These are phyloP conservation scores for Pandion haliaetus DNA, from an alignment of 2,113 vertebrate genomes.

Conservation along the genomic window DNA sequence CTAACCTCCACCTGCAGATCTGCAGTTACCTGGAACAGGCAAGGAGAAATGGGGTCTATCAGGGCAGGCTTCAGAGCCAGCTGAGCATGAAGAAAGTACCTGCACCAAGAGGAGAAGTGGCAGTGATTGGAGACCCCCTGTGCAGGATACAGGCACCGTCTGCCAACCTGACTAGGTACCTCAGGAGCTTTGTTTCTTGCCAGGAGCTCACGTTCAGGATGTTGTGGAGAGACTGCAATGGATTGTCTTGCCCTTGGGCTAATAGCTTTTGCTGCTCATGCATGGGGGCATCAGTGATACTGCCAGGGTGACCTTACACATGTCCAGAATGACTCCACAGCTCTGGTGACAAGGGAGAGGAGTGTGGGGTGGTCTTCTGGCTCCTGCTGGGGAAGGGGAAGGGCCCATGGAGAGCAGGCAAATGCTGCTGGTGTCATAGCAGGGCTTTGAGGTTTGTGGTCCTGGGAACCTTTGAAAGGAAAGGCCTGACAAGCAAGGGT, in stretches of 20 bases:
- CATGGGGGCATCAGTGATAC: accelerated
- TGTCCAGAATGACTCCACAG: neutral
- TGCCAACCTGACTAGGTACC: neutral
- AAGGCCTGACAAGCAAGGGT: neutral
- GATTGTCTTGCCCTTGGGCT: neutral
- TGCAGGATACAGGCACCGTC: neutral
- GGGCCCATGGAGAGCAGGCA: accelerated
- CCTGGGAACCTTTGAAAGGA: neutral
- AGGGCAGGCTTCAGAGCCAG: neutral
- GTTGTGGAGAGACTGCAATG: neutral
- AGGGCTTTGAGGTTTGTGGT: neutral
- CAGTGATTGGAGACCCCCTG: accelerated
- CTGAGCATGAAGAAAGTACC: neutral
- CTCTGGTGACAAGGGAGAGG: no score
- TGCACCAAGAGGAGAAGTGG: neutral
- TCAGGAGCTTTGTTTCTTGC: neutral
- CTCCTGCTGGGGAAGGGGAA: neutral
- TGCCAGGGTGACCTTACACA: accelerated
- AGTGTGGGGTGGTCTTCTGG: no score
- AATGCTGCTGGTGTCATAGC: neutral
- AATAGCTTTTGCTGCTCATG: neutral
- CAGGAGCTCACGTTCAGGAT: neutral
- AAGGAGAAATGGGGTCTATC: neutral
- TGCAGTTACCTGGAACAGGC: neutral
- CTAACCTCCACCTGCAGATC: neutral